Percentiles rank a stretch among this genome's conserved stretches.
These are phyloP conservation scores for Dasysyrphus tricinctus DNA, from an alignment of 2,888 invertebrate species.

Conservation along the genomic window DNA sequence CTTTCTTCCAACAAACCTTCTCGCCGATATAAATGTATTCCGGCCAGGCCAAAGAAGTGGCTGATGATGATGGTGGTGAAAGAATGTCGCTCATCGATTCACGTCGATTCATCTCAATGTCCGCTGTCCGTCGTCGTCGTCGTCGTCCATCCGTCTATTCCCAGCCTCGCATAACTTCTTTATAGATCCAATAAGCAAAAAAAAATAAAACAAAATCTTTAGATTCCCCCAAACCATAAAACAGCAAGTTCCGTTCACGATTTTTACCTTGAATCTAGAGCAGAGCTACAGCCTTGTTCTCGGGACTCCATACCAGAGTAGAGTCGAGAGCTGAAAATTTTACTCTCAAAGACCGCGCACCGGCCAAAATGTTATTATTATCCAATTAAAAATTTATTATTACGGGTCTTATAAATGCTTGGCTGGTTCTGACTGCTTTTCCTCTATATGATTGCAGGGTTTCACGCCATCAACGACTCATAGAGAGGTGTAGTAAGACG, in stretches of 20 bases:
- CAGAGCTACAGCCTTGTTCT: slow-evolving; percentile 9
- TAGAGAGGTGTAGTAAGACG: slow-evolving; percentile 28
- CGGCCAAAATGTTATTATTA: slow-evolving; percentile 70
- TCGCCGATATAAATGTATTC: neutral
- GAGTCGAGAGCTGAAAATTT: slow-evolving; percentile 12
- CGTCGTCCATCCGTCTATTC: slow-evolving; percentile 39
- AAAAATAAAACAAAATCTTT: slow-evolving; percentile 24
- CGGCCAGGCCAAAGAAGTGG: neutral
- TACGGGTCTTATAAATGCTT: slow-evolving; percentile 63
- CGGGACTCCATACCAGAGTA: too few species aligned
- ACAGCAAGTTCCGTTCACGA: slow-evolving; percentile 51
- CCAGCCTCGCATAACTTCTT: slow-evolving; percentile 33
- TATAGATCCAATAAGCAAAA: slow-evolving; percentile 23
- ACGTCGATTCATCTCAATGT: slow-evolving; percentile 41
- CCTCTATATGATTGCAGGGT: slow-evolving; percentile 65
- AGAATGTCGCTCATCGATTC: slow-evolving; percentile 67
- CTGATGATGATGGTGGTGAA: slow-evolving; percentile 12
- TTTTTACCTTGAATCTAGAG: slow-evolving; percentile 59
- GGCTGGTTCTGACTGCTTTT: slow-evolving; percentile 60
- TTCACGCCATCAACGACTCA: slow-evolving; percentile 68
- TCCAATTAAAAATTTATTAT: slow-evolving; percentile 75
- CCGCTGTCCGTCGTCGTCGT: neutral
- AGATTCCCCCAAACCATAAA: slow-evolving; percentile 26
- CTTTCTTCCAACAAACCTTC: neutral
- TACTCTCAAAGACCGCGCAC: slow-evolving; percentile 22